These are phyloP conservation scores for Dreissena polymorpha DNA, from an alignment of 1,140 invertebrate genomes.

Conservation along the genomic window DNA sequence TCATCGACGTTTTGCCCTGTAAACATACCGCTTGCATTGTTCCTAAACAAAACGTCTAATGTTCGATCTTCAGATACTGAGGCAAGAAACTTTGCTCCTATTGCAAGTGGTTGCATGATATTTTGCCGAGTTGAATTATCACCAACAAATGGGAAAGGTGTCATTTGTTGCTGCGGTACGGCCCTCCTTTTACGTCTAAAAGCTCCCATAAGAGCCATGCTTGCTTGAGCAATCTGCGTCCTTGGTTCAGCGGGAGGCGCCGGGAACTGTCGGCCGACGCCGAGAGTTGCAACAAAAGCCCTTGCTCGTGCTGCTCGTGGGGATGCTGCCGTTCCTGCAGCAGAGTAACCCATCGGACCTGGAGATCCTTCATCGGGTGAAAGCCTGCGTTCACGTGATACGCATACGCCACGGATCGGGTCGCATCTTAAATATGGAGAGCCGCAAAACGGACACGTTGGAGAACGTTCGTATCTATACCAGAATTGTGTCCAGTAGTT, in stretches of 20 bases:
- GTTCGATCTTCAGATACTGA: conserved; percentile 31
- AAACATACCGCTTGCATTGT: neutral
- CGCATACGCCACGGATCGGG: conserved; percentile 9
- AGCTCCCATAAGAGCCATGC: neutral
- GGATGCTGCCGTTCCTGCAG: neutral
- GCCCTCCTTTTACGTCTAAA: neutral
- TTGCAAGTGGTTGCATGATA: no score
- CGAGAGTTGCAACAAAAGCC: neutral
- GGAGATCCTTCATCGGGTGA: neutral
- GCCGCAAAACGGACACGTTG: conserved; percentile 45
- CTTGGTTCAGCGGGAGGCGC: conserved; percentile 45
- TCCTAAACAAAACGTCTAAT: neutral
- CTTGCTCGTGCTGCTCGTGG: conserved; percentile 2
- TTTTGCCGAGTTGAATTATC: neutral
- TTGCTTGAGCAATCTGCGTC: conserved; percentile 18
- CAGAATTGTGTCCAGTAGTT: conserved; percentile 49
- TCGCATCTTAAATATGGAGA: conserved; percentile 42
- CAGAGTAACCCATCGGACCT: neutral
- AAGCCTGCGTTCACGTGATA: conserved; percentile 9
- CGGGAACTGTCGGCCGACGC: conserved; percentile 27
- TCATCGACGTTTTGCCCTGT: no score
- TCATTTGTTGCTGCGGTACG: neutral
- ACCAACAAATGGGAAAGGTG: neutral
- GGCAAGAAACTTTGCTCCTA: neutral
- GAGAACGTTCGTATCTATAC: conserved; percentile 49